Evolutionary conservation across 2,888 invertebrate genomes (phyloP).

Genomic region (Dendrolimus pini): DNA sequence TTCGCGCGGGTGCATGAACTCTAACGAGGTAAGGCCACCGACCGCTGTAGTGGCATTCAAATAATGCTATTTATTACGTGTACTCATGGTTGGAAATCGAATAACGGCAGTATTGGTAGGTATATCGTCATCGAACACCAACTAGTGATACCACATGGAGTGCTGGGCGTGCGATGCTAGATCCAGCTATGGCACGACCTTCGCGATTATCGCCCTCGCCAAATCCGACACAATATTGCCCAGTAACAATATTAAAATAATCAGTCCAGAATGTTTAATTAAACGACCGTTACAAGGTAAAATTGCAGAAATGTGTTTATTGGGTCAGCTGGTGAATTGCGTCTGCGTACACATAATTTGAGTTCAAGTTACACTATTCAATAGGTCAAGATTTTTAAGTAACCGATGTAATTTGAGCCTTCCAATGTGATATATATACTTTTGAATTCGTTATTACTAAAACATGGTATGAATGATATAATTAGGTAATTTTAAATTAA

Average conservation of each 20-base stretch:
- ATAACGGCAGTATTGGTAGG: constrained; percentile 22
- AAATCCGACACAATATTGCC: constrained; percentile 31
- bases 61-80: constrained; percentile 40
- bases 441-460: neutral
- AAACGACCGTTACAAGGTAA: neutral
- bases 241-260: constrained; percentile 5
- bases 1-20: constrained; percentile 75
- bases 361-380: neutral
- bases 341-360: neutral
- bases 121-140: constrained; percentile 64
- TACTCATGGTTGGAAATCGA: neutral
- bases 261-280: constrained; percentile 7
- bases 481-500: too few relatives aligned
- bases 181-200: constrained; percentile 69
- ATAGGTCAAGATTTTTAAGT: neutral
- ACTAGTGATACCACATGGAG: constrained; percentile 63
- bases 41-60: constrained; percentile 43
- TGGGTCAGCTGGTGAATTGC: neutral
- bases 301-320: neutral
- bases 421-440: neutral
- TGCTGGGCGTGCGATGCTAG: constrained; percentile 42
- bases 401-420: neutral
- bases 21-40: constrained; percentile 77
- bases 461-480: too few relatives aligned
- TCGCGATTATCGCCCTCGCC: constrained; percentile 59